These are phyloP conservation scores for Lithosia quadra DNA, from an alignment of 2,888 invertebrate genomes.

Conservation along the genomic window DNA sequence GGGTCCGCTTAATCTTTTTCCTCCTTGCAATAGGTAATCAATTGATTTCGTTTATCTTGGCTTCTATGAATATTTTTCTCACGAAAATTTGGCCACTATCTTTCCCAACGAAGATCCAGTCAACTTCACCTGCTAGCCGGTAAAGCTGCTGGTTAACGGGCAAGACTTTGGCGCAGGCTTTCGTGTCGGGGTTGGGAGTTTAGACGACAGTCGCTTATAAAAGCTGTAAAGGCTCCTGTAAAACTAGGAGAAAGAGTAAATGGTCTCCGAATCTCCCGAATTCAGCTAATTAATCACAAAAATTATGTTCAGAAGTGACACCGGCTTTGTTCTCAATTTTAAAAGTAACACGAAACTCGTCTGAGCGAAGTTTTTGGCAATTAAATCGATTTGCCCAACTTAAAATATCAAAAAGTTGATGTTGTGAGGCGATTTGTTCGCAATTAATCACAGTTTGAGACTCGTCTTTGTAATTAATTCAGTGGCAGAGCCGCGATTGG, in stretches of 20 bases:
- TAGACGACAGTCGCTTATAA: not conserved
- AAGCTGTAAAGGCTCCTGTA: not conserved
- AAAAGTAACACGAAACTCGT: not conserved
- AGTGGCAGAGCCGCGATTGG: slow-evolving; percentile 40
- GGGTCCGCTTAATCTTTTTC: not conserved
- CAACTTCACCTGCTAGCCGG: not conserved
- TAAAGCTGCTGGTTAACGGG: not conserved
- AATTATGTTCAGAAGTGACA: not conserved
- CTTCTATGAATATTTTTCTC: not conserved
- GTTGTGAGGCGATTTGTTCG: slow-evolving; percentile 41
- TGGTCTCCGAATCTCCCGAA: not conserved
- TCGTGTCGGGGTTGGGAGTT: not conserved
- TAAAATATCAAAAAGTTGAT: slow-evolving; percentile 6
- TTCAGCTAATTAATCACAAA: not conserved
- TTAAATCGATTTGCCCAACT: not conserved
- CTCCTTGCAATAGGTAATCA: not conserved
- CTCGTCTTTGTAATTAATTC: slow-evolving; percentile 49
- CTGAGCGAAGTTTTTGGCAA: not conserved
- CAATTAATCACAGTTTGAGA: slow-evolving; percentile 49
- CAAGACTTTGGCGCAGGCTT: not conserved
- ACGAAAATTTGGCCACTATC: not conserved
- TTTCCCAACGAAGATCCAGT: not conserved
- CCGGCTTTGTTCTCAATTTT: not conserved
- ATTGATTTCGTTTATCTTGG: not conserved
- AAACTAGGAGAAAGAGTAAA: not conserved